Percentiles rank a stretch among this genome's conserved stretches.
These are phyloP conservation scores for Pyxicephalus adspersus DNA, from an alignment of 2,113 vertebrate genomes.

Conservation along the genomic window DNA sequence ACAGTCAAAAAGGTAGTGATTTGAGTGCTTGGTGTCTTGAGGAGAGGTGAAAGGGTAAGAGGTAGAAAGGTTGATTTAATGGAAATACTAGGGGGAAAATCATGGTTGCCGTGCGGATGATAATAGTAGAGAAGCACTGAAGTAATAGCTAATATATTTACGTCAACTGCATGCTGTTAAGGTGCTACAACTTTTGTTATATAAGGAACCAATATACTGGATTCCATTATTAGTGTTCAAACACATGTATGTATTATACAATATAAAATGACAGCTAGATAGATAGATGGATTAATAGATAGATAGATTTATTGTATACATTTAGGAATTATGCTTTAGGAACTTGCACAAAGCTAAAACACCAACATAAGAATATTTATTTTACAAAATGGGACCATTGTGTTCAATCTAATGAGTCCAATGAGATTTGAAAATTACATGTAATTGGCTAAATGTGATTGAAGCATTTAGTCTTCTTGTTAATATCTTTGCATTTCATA, in stretches of 20 bases:
- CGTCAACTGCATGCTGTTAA: constrained; percentile 9
- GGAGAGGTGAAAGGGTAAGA: constrained; percentile 3
- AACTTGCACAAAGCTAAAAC: no score
- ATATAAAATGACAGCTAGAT: no score
- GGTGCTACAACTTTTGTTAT: no score
- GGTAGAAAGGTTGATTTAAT: constrained; percentile 41
- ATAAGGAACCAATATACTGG: no score
- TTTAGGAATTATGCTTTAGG: no score
- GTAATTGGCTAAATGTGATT: neutral
- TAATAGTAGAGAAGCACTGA: neutral
- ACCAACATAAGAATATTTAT: no score
- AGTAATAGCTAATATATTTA: constrained; percentile 12
- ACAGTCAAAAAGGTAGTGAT: constrained; percentile 45
- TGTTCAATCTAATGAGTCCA: no score
- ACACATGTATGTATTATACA: no score
- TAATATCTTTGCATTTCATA: constrained; percentile 66
- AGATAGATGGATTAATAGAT: no score
- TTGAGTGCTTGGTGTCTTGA: constrained; percentile 41
- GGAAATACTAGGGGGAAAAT: constrained; percentile 12
- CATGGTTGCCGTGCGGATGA: constrained; percentile 4
- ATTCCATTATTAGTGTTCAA: no score
- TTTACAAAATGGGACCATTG: no score
- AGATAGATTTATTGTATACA: no score
- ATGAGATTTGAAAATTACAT: neutral
- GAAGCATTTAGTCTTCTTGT: neutral